Percentiles rank a stretch among this genome's conserved stretches.
These are phyloP conservation scores for Archaeoteleia sp. DNA, from an alignment of 2,888 invertebrate species.

Conservation along the genomic window DNA sequence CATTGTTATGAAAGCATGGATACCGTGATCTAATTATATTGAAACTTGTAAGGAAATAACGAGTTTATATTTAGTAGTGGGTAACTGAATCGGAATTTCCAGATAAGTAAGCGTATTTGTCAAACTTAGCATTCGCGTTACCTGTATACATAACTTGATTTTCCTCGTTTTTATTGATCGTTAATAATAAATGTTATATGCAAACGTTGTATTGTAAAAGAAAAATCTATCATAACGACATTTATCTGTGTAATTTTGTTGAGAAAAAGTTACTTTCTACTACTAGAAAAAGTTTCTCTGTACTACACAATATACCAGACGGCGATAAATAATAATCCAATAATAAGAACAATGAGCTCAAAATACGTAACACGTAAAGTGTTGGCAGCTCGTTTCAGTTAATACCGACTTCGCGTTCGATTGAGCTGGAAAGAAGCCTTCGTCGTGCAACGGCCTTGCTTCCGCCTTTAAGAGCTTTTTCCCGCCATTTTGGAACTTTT, in stretches of 20 bases:
- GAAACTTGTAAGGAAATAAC: background rate
- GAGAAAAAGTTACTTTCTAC: too few species aligned
- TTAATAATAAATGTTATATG: too few species aligned
- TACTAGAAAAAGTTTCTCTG: background rate
- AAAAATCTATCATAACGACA: too few species aligned
- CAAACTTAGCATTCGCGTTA: too few species aligned
- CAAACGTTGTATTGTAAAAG: too few species aligned
- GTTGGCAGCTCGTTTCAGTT: slow-evolving; percentile 37
- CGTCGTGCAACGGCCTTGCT: slow-evolving; percentile 51
- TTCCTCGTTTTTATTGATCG: too few species aligned
- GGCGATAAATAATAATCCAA: slow-evolving; percentile 25
- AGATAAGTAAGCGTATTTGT: too few species aligned
- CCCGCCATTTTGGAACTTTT: slow-evolving; percentile 23
- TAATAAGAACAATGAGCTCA: slow-evolving; percentile 30
- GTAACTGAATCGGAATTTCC: too few species aligned
- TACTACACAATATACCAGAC: background rate
- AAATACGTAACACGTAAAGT: slow-evolving; percentile 45
- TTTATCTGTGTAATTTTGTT: too few species aligned
- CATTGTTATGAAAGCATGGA: background rate
- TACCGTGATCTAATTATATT: background rate
- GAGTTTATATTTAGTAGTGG: background rate
- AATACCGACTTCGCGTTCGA: slow-evolving; percentile 51
- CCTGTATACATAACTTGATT: too few species aligned
- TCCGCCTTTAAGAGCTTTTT: slow-evolving; percentile 42
- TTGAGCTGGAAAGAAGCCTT: slow-evolving; percentile 58